A percentile compares a stretch with the other conserved stretches of the same genome.
Conservation (phyloP, 2,797 vertebrate species). For the Argya squamiceps region DNA sequence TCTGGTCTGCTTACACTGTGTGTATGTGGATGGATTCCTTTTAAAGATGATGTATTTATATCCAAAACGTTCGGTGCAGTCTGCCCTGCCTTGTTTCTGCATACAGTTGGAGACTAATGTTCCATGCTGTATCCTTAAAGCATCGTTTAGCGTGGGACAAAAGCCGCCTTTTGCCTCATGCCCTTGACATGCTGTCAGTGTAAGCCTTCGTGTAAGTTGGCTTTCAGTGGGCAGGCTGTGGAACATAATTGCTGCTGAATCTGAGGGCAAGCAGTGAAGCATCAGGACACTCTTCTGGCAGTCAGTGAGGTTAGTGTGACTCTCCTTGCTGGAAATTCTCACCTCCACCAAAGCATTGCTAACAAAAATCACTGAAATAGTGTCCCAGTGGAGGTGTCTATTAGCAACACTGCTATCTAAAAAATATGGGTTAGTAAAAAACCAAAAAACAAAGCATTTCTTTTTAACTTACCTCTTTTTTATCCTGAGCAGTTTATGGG, state of each 20-base stretch:
- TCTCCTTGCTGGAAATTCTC: not conserved
- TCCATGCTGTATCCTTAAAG: rapidly evolving
- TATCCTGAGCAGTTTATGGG: not conserved
- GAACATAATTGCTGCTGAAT: not conserved
- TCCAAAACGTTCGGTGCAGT: rapidly evolving
- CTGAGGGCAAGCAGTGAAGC: not conserved
- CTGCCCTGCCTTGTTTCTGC: not conserved
- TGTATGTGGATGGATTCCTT: not conserved
- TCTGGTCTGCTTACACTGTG: not conserved
- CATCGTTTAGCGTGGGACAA: not conserved
- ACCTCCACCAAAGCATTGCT: not conserved
- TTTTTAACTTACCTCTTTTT: not conserved
- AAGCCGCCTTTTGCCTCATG: not conserved
- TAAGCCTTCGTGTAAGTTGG: not conserved
- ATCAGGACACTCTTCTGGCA: not conserved
- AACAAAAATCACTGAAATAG: not conserved
- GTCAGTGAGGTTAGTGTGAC: not conserved
- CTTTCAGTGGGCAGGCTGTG: not conserved
- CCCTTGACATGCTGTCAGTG: not conserved
- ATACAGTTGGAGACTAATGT: not conserved
- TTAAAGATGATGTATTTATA: not conserved
- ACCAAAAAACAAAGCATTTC: rapidly evolving
- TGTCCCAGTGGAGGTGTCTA: not conserved
- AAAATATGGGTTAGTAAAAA: not conserved
- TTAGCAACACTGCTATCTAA: not conserved